phyloP scores from a whole-genome alignment of 2,797 vertebrate species.

The Tragopan temminckii region DNA sequence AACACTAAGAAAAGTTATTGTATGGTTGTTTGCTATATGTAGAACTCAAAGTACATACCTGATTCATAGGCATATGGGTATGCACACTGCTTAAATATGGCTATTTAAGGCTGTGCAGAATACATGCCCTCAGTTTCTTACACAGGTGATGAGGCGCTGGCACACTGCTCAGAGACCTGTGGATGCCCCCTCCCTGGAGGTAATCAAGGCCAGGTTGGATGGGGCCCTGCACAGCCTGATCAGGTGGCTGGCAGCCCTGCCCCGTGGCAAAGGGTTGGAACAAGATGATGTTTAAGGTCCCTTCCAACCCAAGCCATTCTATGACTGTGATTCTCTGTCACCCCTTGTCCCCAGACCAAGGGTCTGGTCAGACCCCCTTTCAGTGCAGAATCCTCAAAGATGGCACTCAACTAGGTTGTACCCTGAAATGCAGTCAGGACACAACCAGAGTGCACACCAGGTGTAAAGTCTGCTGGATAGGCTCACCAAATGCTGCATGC shows the following conservation, averaged over 20 bases:
- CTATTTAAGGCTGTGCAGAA: neutral
- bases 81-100: neutral
- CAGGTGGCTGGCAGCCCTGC: neutral
- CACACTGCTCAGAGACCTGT: neutral
- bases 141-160: neutral
- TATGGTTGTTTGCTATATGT: neutral
- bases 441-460: rapidly evolving
- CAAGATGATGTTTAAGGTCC: neutral
- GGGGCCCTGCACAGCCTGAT: neutral
- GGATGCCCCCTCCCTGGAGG: neutral
- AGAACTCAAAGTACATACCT: neutral
- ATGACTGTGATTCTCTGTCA: neutral
- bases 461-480: neutral
- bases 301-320: neutral
- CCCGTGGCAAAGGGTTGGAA: neutral
- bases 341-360: neutral
- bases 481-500: neutral
- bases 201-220: neutral
- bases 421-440: neutral
- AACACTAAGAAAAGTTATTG: rapidly evolving
- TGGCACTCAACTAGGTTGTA: neutral
- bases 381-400: neutral
- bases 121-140: neutral
- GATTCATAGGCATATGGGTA: neutral
- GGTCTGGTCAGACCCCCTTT: neutral